Percentiles rank a stretch among this genome's conserved stretches.
Evolutionary conservation across 1,140 invertebrate species (phyloP).

Genomic region (Oppia nitens): DNA sequence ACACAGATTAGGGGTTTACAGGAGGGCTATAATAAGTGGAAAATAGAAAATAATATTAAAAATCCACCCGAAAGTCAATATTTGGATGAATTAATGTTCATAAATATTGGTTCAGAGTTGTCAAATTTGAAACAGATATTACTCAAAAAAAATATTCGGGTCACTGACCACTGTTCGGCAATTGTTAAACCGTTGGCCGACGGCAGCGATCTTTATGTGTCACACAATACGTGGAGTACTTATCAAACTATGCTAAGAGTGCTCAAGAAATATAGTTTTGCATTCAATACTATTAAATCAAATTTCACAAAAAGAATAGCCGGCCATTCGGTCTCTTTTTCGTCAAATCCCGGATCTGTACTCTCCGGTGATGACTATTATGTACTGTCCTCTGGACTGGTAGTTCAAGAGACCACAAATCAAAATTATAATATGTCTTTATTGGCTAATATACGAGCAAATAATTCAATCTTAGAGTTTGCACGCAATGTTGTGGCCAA

Average conservation of each 20-base stretch:
- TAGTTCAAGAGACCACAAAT: constrained; percentile 29
- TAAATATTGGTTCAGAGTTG: not conserved
- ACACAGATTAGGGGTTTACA: not conserved
- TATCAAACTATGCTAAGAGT: constrained; percentile 28
- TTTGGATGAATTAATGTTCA: not conserved
- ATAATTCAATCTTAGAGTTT: constrained; percentile 26
- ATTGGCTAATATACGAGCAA: constrained; percentile 23
- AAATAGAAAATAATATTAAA: not conserved
- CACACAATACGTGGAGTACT: constrained; percentile 26
- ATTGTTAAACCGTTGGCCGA: not conserved
- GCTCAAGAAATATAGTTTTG: constrained; percentile 29
- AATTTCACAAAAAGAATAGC: not conserved
- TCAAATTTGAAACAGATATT: not conserved
- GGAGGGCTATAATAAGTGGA: not conserved
- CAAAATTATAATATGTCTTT: constrained; percentile 26
- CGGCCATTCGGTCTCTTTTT: constrained; percentile 4
- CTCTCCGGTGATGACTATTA: constrained; percentile 31
- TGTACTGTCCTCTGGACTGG: constrained; percentile 25
- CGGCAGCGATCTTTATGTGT: constrained; percentile 10
- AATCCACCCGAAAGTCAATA: not conserved
- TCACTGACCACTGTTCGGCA: not conserved
- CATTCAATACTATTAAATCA: constrained; percentile 23
- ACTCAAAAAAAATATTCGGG: not conserved
- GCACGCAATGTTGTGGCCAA: constrained; percentile 27
- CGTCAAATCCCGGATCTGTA: constrained; percentile 25